A percentile compares a stretch with the other conserved stretches of the same genome.
phyloP scores from a whole-genome alignment of 2,797 vertebrate species.

The Discoglossus pictus region DNA sequence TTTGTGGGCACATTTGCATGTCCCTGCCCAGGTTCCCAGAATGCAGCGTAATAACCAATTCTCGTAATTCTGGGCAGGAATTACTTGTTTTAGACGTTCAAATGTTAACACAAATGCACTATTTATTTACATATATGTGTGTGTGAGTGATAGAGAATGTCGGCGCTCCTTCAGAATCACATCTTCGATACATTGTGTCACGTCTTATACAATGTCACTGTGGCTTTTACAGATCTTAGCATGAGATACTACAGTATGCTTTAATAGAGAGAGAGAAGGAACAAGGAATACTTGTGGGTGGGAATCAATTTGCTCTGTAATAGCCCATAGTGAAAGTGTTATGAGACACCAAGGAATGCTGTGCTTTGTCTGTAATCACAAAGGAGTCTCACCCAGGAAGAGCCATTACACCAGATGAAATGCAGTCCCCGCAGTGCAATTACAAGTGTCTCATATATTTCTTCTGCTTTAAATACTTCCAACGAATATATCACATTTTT shows the following conservation, averaged over 20 bases:
- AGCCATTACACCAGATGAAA: slow-evolving; percentile 3
- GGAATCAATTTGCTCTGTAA: slow-evolving; percentile 43
- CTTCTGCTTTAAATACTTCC: neutral
- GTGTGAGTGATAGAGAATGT: too few species aligned
- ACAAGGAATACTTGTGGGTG: slow-evolving; percentile 24
- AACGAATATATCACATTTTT: slow-evolving; percentile 7
- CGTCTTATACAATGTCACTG: too few species aligned
- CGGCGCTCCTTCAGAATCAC: too few species aligned
- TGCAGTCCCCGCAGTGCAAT: slow-evolving; percentile 19
- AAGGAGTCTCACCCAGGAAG: slow-evolving; percentile 46
- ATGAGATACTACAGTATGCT: slow-evolving; percentile 1
- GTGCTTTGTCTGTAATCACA: slow-evolving; percentile 42
- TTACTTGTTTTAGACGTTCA: too few species aligned
- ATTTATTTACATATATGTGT: too few species aligned
- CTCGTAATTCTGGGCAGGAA: too few species aligned
- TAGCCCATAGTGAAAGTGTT: slow-evolving; percentile 34
- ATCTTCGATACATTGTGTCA: too few species aligned
- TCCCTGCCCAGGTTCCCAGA: too few species aligned
- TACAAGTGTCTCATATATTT: slow-evolving; percentile 28
- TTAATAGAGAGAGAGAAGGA: neutral
- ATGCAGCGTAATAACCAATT: too few species aligned
- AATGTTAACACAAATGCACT: too few species aligned
- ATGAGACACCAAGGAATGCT: slow-evolving; percentile 36
- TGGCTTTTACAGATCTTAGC: too few species aligned
- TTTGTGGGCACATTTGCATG: too few species aligned